Base-by-base conservation (phyloP, 1,140 invertebrate genomes). In the Papilio helenus region DNA sequence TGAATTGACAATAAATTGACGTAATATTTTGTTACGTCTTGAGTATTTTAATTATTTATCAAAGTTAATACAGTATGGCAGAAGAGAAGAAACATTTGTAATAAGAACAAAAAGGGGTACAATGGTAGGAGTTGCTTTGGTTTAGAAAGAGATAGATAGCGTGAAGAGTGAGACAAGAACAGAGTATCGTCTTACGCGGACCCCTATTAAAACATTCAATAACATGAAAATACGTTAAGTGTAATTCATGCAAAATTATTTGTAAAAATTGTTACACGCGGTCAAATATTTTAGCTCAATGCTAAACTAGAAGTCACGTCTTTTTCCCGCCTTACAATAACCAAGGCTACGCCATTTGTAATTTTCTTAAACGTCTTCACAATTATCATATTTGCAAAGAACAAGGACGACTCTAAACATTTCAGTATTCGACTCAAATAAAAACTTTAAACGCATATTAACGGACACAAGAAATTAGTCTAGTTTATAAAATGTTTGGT, bases 201-300 rank as follows among this genome's bases (percentile, higher is more conserved):
- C 34, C 34, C 34, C n/a, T n/a, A n/a, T n/a, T n/a, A n/a, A n/a
- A n/a, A n/a, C n/a, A n/a, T n/a, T n/a, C n/a, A n/a, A n/a, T n/a
- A n/a, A n/a, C n/a, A n/a, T 65, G 26, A 61, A 61, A 5, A 61
- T 61, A 61, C 14, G 61, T 29, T 65, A 29, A 65, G 26, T 65
- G 55, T 61, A 18, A 65, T 65, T 65, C 61, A 65, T 65, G 61
- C 58, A 12, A 61, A 61, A 61, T 61, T 61, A 61, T 61, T 26
- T 65, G 23, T 29, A 65, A 65, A 65, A 65, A 65, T 65, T 34
- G 23, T 26, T 10, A 61, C 61, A 26, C 61, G 23, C 61, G 61
- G 61, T 65, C 61, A 65, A 65, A 65, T 12, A 29, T 65, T 65
- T 65, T 65, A 65, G 61, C 61, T 65, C 61, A 65, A 65, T 65